Evolutionary conservation across 2,888 invertebrate species (phyloP), one percentile per base, ranked within the genome.

Genomic region (Drosophila leonis): DNA sequence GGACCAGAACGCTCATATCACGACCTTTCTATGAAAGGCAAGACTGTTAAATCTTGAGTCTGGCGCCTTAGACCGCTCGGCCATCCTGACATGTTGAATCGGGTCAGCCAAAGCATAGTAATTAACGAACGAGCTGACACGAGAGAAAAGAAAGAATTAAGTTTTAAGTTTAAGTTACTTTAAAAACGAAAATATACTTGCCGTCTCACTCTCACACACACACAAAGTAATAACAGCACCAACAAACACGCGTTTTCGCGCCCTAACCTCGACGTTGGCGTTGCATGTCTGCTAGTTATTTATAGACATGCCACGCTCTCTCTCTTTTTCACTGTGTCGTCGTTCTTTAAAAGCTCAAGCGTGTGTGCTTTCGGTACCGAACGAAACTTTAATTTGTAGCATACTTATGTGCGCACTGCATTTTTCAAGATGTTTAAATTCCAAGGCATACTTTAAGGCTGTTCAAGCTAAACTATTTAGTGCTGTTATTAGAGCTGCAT

Each of bases 1-100:
- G 92, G 91, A 91, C 92, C 91, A 91, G 92, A 92, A 92, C 83
- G 86, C 92, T 91, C 90, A 77, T 31, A 77, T 31, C 31, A 24
- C 59, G 37, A 73, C 84, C 82, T 66, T 64, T 78, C 74, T 82
- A 20, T 9, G 82, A 88, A 82, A 80, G 73, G 86, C 73, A 88
- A 85, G 82, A 80, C 54, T 59, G 6, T 64, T 18, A 29, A 20
- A 35, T 82, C 87, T 90, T 90, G 90, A 90, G 90, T 90, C 90
- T 90, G 91, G 91, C 91, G 91, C 91, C 91, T 91, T 91, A 90
- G 90, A 91, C 91, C 90, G 91, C 92, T 91, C 91, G 91, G 90
- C 91, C 91, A 91, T 90, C 90, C 91, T 91, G 91, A 91, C 91
- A 78, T 59, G 72, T 70, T 72, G 67, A 33, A 5, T 0, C 0